Percentiles rank a stretch among this genome's conserved stretches.
Evolutionary conservation across 92 coral and sea anemone genomes (phyloP).

Genomic region (Zoanthus gigantus): DNA sequence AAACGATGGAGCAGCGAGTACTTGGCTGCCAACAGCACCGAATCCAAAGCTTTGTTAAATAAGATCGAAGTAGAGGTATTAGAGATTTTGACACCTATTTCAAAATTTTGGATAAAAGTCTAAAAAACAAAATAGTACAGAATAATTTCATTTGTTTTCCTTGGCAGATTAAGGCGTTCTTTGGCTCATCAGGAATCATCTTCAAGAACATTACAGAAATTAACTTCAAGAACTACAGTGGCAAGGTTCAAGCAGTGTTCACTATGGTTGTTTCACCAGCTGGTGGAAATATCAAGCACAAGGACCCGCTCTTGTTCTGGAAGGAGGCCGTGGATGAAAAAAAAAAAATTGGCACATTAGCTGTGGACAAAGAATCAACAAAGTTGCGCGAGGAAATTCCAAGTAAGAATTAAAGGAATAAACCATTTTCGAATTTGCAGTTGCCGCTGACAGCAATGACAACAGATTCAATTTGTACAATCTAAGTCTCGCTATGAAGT

Average conservation of each 20-base stretch:
- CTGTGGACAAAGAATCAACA: neutral
- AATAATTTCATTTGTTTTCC: neutral
- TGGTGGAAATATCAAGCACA: neutral
- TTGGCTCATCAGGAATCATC: neutral
- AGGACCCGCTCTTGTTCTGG: neutral
- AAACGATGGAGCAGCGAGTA: neutral
- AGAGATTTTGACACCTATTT: neutral
- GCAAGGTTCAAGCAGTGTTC: neutral
- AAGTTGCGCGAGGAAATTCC: conserved; percentile 7
- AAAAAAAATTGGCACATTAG: neutral
- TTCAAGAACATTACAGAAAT: neutral
- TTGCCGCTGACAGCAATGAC: too few relatives aligned
- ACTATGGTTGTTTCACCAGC: neutral
- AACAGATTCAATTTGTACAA: too few relatives aligned
- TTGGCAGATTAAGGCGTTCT: neutral
- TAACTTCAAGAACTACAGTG: neutral
- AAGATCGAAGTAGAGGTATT: neutral
- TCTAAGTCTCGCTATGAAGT: too few relatives aligned
- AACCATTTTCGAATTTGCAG: too few relatives aligned
- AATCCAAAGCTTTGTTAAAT: neutral
- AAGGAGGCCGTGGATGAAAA: neutral
- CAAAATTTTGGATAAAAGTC: neutral
- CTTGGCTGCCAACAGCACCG: neutral
- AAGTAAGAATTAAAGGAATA: neutral
- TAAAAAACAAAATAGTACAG: neutral